phyloP scores from a whole-genome alignment of 2,888 invertebrate genomes.

The Uropetala carovei region DNA sequence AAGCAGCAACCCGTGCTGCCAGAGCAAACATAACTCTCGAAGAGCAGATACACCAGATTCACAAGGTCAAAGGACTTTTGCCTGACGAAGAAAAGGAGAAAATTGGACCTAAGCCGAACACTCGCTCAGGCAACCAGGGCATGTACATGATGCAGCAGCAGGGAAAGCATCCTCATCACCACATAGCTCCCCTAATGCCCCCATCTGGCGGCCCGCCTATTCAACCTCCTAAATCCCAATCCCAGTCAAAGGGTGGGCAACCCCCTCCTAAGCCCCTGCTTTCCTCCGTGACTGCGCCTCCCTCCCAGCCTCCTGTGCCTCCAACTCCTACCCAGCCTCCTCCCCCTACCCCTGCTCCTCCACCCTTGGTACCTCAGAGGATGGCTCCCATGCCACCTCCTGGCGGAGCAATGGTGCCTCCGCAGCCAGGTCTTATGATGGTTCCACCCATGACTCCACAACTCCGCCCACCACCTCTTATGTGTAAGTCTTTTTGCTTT shows the following conservation, averaged over 20 bases:
- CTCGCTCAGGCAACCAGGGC: constrained; percentile 73
- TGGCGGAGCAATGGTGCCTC: constrained; percentile 73
- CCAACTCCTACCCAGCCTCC: constrained; percentile 70
- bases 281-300: neutral
- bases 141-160: constrained; percentile 73
- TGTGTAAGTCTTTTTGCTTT: constrained; percentile 75
- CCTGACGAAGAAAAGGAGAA: constrained; percentile 98
- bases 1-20: constrained; percentile 95
- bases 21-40: constrained; percentile 96
- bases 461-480: constrained; percentile 79
- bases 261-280: constrained; percentile 74
- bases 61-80: constrained; percentile 94
- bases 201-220: constrained; percentile 73
- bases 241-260: constrained; percentile 73
- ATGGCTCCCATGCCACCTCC: constrained; percentile 75
- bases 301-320: constrained; percentile 67
- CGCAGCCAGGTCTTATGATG: constrained; percentile 80
- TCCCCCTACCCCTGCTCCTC: constrained; percentile 77
- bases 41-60: constrained; percentile 98
- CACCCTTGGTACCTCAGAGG: constrained; percentile 74
- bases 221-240: constrained; percentile 73
- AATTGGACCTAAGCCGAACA: constrained; percentile 90
- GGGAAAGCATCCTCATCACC: constrained; percentile 73
- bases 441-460: constrained; percentile 78
- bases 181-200: constrained; percentile 67